Evolutionary conservation across 2,113 vertebrate genomes (phyloP), one percentile per base, ranked within the genome.

Genomic region (Dendrocopos noguchii): DNA sequence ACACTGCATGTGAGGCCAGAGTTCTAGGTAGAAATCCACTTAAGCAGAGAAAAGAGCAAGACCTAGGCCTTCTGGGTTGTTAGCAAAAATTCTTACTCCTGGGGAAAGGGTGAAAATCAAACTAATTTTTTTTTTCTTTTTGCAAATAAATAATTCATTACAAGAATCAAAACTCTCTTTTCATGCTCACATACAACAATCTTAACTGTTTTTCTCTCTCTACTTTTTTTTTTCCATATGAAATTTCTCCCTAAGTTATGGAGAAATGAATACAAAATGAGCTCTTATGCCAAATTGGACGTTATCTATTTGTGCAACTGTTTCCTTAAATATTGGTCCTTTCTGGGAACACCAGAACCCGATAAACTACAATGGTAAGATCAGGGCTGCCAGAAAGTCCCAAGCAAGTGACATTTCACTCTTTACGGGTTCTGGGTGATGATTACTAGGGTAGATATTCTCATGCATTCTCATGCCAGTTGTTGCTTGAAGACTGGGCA

Each of bases 321-420:
- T 75, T 91, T 83, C 85, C 87, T 90, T 78, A 87, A 95, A 73
- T n/a, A n/a, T 7, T 74, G 47, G 47, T 74, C 6, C 60, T 67
- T 89, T 89, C 50, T 89, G 71, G 24, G 27, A 87, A 86, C 27
- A 78, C 28, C 20, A 47, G 11, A 61, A 65, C 36, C 31, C 9
- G 31, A 7, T 81, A 93, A 73, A 77, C 1, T 7, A 10, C 20
- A 57, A 16, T 6, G 28, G 18, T 20, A 36, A 55, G 14, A 84
- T 6, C 25, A 63, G 31, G 39, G 21, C 61, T 68, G 5, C 10
- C 44, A 83, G 53, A 72, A 66, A 27, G 39, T 75, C 31, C 87
- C 39, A 50, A 68, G 53, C 44, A 80, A 83, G 70, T n/a, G 73
- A 78, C 86, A 86, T 76, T 52, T 76, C 47, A 29, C 14, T 29